phyloP scores from a whole-genome alignment of 2,797 vertebrate genomes.

The Heterohyrax brucei region DNA sequence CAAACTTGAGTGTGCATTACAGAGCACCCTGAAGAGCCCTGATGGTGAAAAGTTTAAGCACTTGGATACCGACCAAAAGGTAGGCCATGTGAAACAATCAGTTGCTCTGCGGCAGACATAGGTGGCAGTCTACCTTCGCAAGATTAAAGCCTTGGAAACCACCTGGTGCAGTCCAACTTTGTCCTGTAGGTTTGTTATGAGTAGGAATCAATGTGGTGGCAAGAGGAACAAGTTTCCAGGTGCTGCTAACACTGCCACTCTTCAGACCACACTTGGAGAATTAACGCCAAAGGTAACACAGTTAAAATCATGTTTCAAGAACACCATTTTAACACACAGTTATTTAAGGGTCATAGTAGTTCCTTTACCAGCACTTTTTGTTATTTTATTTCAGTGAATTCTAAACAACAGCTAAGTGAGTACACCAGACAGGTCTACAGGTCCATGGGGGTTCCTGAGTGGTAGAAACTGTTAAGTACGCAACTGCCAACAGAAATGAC shows the following conservation, averaged over 20 bases:
- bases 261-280: background rate
- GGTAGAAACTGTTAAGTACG: no score
- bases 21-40: background rate
- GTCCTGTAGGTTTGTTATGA: background rate
- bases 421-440: background rate
- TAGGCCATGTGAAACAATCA: background rate
- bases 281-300: background rate
- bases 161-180: background rate
- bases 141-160: background rate
- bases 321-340: background rate
- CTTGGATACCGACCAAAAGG: background rate
- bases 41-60: background rate
- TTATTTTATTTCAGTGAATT: background rate
- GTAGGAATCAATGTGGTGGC: background rate
- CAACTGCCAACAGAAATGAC: background rate
- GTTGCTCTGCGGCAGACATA: background rate
- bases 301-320: conserved; percentile 9
- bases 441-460: background rate
- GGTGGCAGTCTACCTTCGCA: background rate
- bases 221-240: background rate
- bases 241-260: background rate
- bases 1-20: background rate
- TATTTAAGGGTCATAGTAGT: background rate
- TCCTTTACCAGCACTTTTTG: background rate
- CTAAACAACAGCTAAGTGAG: background rate